These are phyloP conservation scores for Ceramica pisi DNA, from an alignment of 2,888 invertebrate species.

Conservation along the genomic window DNA sequence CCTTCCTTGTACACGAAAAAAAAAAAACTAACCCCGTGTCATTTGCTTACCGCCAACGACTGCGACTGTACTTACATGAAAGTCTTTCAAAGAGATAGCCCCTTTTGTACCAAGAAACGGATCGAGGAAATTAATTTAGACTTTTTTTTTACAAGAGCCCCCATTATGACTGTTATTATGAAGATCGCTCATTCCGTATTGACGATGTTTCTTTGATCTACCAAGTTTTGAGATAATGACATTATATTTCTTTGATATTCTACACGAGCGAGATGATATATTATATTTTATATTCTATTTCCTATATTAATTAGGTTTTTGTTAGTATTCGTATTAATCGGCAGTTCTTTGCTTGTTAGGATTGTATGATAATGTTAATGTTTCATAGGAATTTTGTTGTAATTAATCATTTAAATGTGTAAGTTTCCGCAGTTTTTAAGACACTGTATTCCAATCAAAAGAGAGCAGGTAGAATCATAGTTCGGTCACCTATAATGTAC, in stretches of 20 bases:
- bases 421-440: neutral
- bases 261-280: constrained; percentile 71
- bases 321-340: constrained; percentile 56
- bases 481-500: neutral
- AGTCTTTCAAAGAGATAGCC: constrained; percentile 84
- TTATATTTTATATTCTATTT: constrained; percentile 67
- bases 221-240: constrained; percentile 82
- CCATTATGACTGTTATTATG: constrained; percentile 72
- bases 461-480: neutral
- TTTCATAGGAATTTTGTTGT: constrained; percentile 15
- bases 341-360: constrained; percentile 25
- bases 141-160: constrained; percentile 73
- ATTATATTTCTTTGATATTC: constrained; percentile 85
- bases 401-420: neutral
- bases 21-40: constrained; percentile 54
- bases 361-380: constrained; percentile 29
- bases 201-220: constrained; percentile 82
- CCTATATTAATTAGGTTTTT: constrained; percentile 67
- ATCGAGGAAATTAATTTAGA: constrained; percentile 88
- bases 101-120: constrained; percentile 82
- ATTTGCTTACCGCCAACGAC: constrained; percentile 64
- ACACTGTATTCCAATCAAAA: neutral
- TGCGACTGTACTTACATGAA: constrained; percentile 72
- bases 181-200: constrained; percentile 76
- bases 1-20: constrained; percentile 35